Base-by-base conservation (phyloP, 92 coral and sea anemone species). In the Porites cylindrica region DNA sequence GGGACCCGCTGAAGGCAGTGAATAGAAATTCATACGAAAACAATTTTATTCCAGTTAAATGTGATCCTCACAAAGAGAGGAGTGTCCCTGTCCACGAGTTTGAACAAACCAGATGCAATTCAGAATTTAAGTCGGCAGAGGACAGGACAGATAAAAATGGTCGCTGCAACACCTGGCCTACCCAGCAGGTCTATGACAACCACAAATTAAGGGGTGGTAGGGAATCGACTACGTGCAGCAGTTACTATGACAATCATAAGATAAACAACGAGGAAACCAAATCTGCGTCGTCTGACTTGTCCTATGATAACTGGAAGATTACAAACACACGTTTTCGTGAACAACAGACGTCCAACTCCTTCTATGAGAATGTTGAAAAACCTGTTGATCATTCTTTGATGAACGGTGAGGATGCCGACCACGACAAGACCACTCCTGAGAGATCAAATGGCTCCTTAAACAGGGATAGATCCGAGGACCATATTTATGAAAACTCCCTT, bases 301-400 rank as follows among this genome's bases (percentile, higher is more conserved):
- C 70, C 32, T 87, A 83, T 53, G 94, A 91, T 65, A 91, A 91
- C 16, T 77, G 86, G 67, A 86, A 84, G 84, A 77, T 85, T 38
- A 51, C 26, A 43, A 54, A 14, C 6, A 53, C 14, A 8, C 50
- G 50, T 9, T 20, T 62, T 52, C 12, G 24, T 23, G 78, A 82
- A 24, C 18, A 76, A 17, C 23, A 43, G 54, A 13, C 14, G 51
- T 51, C 80, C 13, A 58, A 67, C 6, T 67, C 77, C 47, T 62
- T 19, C 38, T 91, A 91, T 54, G 94, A 91, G 81, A 91, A 91
- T 58, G 87, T 88, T 8, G 80, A 80, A 26, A 66, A 6, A 74
- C 75, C 19, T 14, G 66, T 62, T 9, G 82, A 54, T 59, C 58
- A 88, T 18, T 74, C 76, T 52, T 47, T 74, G 8, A 82, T 38